Evolutionary conservation across 2,797 vertebrate genomes (phyloP).

Genomic region (Microchirus variegatus): DNA sequence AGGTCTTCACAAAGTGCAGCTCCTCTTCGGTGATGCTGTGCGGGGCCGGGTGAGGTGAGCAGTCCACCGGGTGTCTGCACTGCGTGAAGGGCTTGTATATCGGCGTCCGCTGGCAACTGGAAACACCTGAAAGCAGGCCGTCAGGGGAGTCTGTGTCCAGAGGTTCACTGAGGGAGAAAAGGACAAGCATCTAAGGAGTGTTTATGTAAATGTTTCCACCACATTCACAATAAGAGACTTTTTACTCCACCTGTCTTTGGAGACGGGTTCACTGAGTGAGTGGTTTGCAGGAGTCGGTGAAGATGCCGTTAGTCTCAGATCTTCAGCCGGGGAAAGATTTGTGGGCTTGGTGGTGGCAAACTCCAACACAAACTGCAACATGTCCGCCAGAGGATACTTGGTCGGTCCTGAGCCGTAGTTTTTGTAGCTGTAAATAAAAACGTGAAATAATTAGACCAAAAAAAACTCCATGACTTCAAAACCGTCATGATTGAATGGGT

Average conservation of each 20-base stretch:
- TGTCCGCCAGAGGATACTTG: conserved; percentile 91
- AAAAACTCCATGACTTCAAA: not conserved
- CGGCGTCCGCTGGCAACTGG: conserved; percentile 63
- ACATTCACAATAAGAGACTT: not conserved
- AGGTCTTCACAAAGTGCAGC: conserved; percentile 85
- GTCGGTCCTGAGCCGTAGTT: conserved; percentile 90
- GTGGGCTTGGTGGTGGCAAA: conserved; percentile 87
- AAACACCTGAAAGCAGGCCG: conserved; percentile 33
- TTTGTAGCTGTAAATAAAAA: conserved; percentile 84
- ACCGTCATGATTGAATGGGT: not conserved
- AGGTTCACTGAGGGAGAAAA: conserved; percentile 58
- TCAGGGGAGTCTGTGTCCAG: conserved; percentile 61
- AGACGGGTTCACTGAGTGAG: conserved; percentile 42
- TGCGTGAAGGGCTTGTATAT: conserved; percentile 75
- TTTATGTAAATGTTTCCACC: not conserved
- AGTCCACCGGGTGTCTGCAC: conserved; percentile 66
- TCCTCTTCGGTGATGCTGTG: conserved; percentile 85
- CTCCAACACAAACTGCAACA: conserved; percentile 94
- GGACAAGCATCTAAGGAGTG: not conserved
- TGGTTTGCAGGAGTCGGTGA: conserved; percentile 46
- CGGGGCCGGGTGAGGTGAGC: conserved; percentile 81
- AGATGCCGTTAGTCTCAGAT: conserved; percentile 26
- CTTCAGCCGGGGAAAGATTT: conserved; percentile 57
- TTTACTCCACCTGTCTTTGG: conserved; percentile 78
- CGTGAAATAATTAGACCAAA: not conserved